A percentile compares a stretch with the other conserved stretches of the same genome.
Conservation (phyloP, 1,140 invertebrate genomes). For the Aphis gossypii region DNA sequence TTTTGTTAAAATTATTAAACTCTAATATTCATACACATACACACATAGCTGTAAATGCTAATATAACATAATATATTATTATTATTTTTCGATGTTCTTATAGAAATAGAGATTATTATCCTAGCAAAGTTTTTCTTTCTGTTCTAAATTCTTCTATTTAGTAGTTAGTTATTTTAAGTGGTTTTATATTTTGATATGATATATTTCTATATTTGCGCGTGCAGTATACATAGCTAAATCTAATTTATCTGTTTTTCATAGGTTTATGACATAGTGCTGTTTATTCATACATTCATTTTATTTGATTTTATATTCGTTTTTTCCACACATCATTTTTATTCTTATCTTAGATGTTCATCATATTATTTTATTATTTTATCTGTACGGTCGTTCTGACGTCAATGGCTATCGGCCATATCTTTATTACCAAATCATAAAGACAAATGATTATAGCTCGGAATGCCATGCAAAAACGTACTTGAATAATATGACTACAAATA, state of each 20-base stretch:
- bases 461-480: background rate
- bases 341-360: background rate
- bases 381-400: background rate
- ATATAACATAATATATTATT: background rate
- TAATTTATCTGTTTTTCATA: background rate
- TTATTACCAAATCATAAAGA: constrained; percentile 2
- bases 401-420: background rate
- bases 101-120: background rate
- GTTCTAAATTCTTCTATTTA: background rate
- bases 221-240: background rate
- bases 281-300: background rate
- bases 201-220: background rate
- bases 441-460: background rate
- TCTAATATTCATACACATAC: background rate
- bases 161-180: background rate
- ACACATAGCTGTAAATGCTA: background rate
- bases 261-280: background rate
- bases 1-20: background rate
- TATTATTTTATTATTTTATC: constrained; percentile 20
- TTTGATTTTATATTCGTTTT: constrained; percentile 12
- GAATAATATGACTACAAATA: background rate
- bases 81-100: background rate
- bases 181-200: background rate
- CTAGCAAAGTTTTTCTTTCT: background rate
- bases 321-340: constrained; percentile 12